A percentile compares a stretch with the other conserved stretches of the same genome.
phyloP scores from a whole-genome alignment of 1,140 invertebrate species.

The Callitettix versicolor region DNA sequence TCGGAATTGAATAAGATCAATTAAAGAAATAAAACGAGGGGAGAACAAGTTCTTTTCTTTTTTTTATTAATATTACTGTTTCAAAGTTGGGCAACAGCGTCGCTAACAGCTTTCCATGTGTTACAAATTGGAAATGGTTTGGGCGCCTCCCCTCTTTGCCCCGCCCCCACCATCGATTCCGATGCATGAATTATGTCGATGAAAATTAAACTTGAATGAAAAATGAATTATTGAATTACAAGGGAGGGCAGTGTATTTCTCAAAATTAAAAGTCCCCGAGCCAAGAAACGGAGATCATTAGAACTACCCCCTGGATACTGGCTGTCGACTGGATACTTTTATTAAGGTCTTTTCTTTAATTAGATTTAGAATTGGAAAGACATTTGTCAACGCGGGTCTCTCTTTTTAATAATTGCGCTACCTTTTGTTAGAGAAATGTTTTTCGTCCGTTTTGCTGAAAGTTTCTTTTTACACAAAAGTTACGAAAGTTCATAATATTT shows the following conservation, averaged over 20 bases:
- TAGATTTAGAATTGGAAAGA: constrained; percentile 10
- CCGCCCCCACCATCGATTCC: neutral
- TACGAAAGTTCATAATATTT: too few relatives aligned
- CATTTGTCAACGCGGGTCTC: neutral
- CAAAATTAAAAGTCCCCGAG: constrained; percentile 16
- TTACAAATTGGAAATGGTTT: constrained; percentile 9
- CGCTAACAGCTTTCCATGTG: constrained; percentile 14
- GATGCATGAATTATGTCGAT: constrained; percentile 22
- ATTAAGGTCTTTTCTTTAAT: constrained; percentile 7
- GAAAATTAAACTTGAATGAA: constrained; percentile 23
- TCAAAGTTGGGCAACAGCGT: constrained; percentile 10
- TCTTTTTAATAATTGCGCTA: too few relatives aligned
- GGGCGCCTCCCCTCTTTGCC: neutral
- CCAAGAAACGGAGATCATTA: constrained; percentile 11
- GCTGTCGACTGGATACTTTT: constrained; percentile 3
- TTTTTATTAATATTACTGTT: neutral
- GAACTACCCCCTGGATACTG: neutral
- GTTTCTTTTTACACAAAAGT: too few relatives aligned
- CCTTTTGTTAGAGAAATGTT: too few relatives aligned
- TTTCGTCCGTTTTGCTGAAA: too few relatives aligned
- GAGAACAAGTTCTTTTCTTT: neutral
- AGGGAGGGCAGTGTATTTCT: constrained; percentile 16
- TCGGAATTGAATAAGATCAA: too few relatives aligned
- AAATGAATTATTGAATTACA: constrained; percentile 24
- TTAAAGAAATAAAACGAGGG: too few relatives aligned